Conservation (phyloP, 2,888 invertebrate genomes). For the Sarcophaga caerulescens region DNA sequence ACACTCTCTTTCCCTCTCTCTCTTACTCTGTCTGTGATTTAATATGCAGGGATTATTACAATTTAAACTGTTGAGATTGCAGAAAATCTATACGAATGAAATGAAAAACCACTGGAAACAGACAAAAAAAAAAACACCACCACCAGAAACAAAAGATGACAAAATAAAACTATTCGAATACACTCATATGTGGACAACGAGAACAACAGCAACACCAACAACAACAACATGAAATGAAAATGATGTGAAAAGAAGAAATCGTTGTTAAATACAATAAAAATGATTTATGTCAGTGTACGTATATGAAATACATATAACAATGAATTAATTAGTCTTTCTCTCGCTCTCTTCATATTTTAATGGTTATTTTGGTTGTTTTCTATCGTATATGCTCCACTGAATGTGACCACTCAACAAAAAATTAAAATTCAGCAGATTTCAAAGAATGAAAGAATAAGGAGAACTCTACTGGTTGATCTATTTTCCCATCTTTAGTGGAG, state of each 20-base stretch:
- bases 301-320: constrained; percentile 61
- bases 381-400: neutral
- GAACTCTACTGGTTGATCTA: too few species aligned
- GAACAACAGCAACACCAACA: too few species aligned
- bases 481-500: too few species aligned
- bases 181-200: constrained; percentile 18
- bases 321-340: constrained; percentile 60
- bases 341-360: constrained; percentile 35
- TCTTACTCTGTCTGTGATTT: too few species aligned
- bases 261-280: constrained; percentile 1
- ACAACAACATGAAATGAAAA: too few species aligned
- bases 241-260: constrained; percentile 1
- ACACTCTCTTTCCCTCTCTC: too few species aligned
- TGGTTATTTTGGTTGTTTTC: constrained; percentile 23
- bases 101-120: constrained; percentile 47
- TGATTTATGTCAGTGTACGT: constrained; percentile 56
- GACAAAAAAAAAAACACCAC: constrained; percentile 6
- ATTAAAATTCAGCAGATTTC: too few species aligned
- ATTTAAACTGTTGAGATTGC: constrained; percentile 61
- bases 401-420: constrained; percentile 16
- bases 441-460: too few species aligned
- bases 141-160: constrained; percentile 26
- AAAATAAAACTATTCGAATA: constrained; percentile 30
- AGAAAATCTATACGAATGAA: constrained; percentile 58
- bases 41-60: constrained; percentile 42